Evolutionary conservation across 2,888 invertebrate species (phyloP).

Genomic region (Acanthococcus lagerstroemiae): DNA sequence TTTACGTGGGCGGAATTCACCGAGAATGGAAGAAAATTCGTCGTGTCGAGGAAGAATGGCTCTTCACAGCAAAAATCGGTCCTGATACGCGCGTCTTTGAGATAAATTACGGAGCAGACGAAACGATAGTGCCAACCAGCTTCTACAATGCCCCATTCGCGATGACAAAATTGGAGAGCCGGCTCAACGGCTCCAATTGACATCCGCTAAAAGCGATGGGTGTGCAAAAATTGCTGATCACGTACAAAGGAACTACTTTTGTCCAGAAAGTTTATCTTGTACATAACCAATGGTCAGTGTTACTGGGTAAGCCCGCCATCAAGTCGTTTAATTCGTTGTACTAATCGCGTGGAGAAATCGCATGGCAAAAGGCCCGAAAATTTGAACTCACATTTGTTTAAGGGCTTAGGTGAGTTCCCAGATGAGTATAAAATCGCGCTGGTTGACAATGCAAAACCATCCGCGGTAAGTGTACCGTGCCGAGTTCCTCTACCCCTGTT

Average conservation of each 20-base stretch:
- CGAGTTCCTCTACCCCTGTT: slow-evolving; percentile 1
- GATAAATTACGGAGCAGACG: background rate
- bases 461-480: background rate
- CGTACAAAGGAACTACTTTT: background rate
- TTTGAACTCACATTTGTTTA: slow-evolving; percentile 11
- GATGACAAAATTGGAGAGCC: background rate
- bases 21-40: too few relatives aligned
- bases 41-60: background rate
- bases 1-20: background rate
- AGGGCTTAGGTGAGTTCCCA: slow-evolving; percentile 29
- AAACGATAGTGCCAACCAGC: background rate
- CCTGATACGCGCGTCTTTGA: background rate
- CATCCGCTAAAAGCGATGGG: too few relatives aligned
- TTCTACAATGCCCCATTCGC: background rate
- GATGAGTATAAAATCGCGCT: slow-evolving; percentile 12
- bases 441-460: background rate
- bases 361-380: background rate
- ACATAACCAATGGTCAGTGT: too few relatives aligned
- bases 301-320: too few relatives aligned
- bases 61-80: background rate
- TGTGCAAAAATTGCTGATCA: background rate
- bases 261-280: background rate
- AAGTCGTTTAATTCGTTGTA: too few relatives aligned
- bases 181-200: background rate
- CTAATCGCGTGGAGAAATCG: background rate